Evolutionary conservation across 2,888 invertebrate species (phyloP), one percentile per base, ranked within the genome.

Genomic region (Drosophila paracracens): DNA sequence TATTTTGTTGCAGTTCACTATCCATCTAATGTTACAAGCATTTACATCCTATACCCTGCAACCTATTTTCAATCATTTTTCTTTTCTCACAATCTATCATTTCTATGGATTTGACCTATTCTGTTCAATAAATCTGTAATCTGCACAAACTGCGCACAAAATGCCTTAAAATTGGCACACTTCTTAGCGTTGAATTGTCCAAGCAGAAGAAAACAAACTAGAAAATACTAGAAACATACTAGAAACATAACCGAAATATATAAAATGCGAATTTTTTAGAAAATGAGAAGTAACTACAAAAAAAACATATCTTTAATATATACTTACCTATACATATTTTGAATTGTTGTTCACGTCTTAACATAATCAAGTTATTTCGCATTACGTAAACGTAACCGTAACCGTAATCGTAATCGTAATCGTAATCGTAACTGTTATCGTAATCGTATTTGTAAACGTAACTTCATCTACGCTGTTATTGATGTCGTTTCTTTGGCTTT

Each of bases 111-210:
- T 36, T 35, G 27, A 29, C 18, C 7, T 25, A 11, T 35, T 33
- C 3, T 46, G 35, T 73, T 38, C 21, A n/a, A 4, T 29, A 29
- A 46, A 25, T 56, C 43, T 64, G 11, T 60, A 40, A 43, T 36
- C 54, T 56, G 70, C 76, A 74, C 68, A 73, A 83, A 76, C 65
- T 88, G 73, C 78, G 77, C 79, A 57, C 61, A 70, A 80, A 65
- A 77, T 75, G 87, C 88, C 89, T 91, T 91, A 90, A 91, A 88
- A 91, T 90, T 90, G 90, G 80, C 82, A 84, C 64, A 59, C 88
- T 81, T 81, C 89, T 88, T 74, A 79, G 79, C 71, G 70, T 78
- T 72, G 13, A 76, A 81, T 87, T 87, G 87, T 87, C 89, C 88
- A 87, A 82, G 66, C 75, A 57, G 35, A 61, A 60, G 13, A 64